These are phyloP conservation scores for Anarrhichthys ocellatus DNA, from an alignment of 2,113 vertebrate species.

Conservation along the genomic window DNA sequence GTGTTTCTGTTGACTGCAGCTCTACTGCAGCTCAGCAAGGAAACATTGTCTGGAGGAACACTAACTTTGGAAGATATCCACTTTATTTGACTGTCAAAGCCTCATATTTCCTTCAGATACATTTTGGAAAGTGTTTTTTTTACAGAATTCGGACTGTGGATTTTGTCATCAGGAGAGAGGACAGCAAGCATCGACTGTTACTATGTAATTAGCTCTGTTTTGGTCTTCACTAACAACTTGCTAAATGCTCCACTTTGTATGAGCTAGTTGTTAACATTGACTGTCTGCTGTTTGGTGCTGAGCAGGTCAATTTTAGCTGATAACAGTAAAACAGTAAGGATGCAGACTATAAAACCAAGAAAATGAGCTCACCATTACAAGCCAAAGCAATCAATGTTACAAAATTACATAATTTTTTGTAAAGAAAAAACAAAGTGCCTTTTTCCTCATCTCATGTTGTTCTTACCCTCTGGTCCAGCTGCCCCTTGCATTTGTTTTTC, in stretches of 20 bases:
- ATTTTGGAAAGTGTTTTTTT: neutral
- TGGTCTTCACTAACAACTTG: neutral
- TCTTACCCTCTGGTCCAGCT: neutral
- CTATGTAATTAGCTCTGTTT: neutral
- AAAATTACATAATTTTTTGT: neutral
- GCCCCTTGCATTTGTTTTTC: conserved; percentile 12
- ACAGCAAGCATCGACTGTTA: neutral
- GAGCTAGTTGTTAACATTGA: neutral
- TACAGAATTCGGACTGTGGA: neutral
- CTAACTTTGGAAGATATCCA: neutral
- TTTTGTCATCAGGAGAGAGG: too few relatives aligned
- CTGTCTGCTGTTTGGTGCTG: neutral
- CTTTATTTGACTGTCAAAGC: neutral
- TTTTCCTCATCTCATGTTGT: neutral
- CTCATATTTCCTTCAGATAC: neutral
- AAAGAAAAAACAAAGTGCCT: too few relatives aligned
- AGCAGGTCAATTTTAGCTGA: neutral
- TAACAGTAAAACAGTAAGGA: neutral
- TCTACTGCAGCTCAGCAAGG: neutral
- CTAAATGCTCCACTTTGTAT: neutral
- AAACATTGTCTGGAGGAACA: neutral
- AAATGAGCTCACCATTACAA: neutral
- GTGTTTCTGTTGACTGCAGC: neutral
- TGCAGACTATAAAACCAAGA: neutral
- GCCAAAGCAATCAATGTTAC: neutral